Conservation (phyloP, 1,140 invertebrate species). For the Orchesella cincta region DNA sequence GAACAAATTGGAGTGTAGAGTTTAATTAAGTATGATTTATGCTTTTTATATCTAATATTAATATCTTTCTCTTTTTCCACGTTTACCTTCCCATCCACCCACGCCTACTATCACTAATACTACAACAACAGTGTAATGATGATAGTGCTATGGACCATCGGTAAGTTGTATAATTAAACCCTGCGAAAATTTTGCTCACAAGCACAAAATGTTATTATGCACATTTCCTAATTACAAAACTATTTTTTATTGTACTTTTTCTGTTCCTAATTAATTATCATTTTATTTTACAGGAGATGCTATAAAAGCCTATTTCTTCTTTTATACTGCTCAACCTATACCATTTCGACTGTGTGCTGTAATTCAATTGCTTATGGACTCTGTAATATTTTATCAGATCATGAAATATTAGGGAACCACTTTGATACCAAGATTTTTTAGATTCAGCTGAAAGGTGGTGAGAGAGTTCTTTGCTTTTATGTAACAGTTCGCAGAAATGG, state of each 20-base stretch:
- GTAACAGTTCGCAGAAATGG: background rate
- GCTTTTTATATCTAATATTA: background rate
- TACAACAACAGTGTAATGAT: background rate
- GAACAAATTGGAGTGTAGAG: no score
- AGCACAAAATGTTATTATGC: background rate
- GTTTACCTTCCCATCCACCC: no score
- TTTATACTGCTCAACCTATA: background rate
- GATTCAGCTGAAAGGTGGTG: background rate
- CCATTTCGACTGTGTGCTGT: background rate
- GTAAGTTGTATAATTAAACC: slow-evolving; percentile 9
- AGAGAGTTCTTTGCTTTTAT: background rate
- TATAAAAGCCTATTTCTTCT: slow-evolving; percentile 8
- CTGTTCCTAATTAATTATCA: background rate
- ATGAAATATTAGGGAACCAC: background rate
- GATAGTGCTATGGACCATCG: slow-evolving; percentile 12
- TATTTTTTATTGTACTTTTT: no score
- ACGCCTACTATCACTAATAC: no score
- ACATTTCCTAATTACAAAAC: background rate
- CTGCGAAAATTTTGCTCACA: background rate
- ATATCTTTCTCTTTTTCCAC: no score
- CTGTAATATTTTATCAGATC: background rate
- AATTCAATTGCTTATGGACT: background rate
- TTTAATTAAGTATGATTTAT: no score
- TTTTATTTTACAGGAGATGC: slow-evolving; percentile 18
- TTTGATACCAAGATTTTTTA: background rate